Percentiles rank a stretch among this genome's conserved stretches.
Evolutionary conservation across 2,113 vertebrate genomes (phyloP).

Genomic region (Microcebus murinus): DNA sequence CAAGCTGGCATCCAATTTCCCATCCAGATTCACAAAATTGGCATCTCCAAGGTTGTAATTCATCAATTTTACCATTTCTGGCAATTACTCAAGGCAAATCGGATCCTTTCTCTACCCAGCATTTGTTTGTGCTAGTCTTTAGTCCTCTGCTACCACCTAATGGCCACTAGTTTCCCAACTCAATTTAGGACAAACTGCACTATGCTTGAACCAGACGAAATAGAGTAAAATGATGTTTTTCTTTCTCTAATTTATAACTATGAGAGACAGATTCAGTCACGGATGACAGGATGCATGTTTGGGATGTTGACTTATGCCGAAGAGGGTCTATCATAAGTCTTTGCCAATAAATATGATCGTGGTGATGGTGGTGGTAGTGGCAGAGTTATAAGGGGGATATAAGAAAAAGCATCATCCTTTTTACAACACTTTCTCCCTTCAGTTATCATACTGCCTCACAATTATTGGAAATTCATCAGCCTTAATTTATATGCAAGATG

Average conservation of each 20-base stretch:
- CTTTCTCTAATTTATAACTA: neutral
- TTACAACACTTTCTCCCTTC: neutral
- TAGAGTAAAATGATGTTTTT: neutral
- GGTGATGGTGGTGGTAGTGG: neutral
- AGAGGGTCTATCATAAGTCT: neutral
- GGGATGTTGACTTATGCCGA: neutral
- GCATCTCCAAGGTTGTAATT: neutral
- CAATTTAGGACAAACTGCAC: neutral
- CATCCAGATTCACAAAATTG: neutral
- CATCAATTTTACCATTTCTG: neutral
- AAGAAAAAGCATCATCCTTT: neutral
- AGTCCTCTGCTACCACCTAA: neutral
- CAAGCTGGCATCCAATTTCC: neutral
- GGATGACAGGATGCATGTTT: neutral
- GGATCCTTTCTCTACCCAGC: neutral
- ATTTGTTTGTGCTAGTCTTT: neutral
- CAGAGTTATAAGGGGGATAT: neutral
- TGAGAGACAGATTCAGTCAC: neutral
- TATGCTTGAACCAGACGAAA: neutral
- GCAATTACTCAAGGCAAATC: neutral
- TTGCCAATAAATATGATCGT: neutral
- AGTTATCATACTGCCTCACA: neutral
- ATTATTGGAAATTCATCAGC: neutral
- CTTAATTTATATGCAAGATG: neutral
- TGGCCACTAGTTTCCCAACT: neutral